Evolutionary conservation across 2,888 invertebrate species (phyloP).

Genomic region (Gastracanthus pulcherrimus): DNA sequence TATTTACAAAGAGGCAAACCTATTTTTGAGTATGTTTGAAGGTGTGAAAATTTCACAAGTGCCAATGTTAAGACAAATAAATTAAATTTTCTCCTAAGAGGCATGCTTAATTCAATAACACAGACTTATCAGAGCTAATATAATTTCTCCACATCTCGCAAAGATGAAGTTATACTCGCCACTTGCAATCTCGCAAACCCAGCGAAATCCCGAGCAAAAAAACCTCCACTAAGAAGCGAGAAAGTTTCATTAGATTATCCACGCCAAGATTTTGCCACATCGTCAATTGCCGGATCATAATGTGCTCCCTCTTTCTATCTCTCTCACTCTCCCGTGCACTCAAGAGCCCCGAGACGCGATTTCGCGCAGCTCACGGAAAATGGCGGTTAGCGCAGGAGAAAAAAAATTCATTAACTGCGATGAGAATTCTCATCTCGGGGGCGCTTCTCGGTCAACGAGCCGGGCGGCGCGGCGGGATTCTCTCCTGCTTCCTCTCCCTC

Average conservation of each 20-base stretch:
- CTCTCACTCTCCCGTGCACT: too few relatives aligned
- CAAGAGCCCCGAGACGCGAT: too few relatives aligned
- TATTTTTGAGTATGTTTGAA: too few relatives aligned
- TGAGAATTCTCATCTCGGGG: conserved; percentile 26
- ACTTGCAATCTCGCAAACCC: background rate
- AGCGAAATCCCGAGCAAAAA: background rate
- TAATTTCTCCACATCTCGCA: background rate
- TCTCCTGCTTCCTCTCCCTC: too few relatives aligned
- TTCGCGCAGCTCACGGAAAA: background rate
- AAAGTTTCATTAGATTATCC: conserved; percentile 30
- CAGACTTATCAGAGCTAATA: background rate
- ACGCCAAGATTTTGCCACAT: background rate
- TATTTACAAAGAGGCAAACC: too few relatives aligned
- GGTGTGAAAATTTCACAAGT: too few relatives aligned
- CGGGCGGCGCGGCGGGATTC: too few relatives aligned
- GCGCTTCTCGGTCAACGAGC: conserved; percentile 13
- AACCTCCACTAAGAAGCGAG: too few relatives aligned
- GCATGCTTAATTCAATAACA: too few relatives aligned
- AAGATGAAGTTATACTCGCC: background rate
- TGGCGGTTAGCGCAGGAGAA: background rate
- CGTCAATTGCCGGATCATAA: conserved; percentile 18
- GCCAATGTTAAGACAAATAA: too few relatives aligned
- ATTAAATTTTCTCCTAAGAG: too few relatives aligned
- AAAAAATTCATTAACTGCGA: conserved; percentile 46
- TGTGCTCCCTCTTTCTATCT: too few relatives aligned